Evolutionary conservation across 2,888 invertebrate genomes (phyloP).

Genomic region (Diplolepis rosae): DNA sequence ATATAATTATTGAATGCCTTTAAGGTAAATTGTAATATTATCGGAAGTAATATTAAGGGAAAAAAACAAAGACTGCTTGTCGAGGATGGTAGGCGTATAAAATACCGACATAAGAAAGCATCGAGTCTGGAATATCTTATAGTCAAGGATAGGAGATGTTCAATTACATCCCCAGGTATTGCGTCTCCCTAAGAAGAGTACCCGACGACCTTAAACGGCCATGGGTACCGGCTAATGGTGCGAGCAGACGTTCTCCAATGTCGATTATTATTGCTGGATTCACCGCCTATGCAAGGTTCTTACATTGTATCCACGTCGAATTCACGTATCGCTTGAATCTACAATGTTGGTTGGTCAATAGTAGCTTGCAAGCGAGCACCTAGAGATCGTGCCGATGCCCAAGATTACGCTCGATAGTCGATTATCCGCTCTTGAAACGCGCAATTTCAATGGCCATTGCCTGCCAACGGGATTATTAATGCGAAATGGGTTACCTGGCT

Average conservation of each 20-base stretch:
- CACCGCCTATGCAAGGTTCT: not conserved
- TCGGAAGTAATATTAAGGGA: too few species aligned
- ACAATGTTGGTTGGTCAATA: conserved; percentile 31
- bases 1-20: too few species aligned
- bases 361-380: conserved; percentile 21
- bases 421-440: conserved; percentile 54
- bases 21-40: too few species aligned
- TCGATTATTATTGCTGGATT: conserved; percentile 16
- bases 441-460: conserved; percentile 59
- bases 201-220: conserved; percentile 27
- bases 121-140: not conserved
- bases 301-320: conserved; percentile 27
- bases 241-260: conserved; percentile 20
- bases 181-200: not conserved
- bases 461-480: conserved; percentile 65
- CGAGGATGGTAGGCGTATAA: too few species aligned
- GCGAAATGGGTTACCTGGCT: conserved; percentile 60
- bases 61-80: too few species aligned
- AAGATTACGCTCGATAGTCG: conserved; percentile 56
- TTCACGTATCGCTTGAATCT: conserved; percentile 29
- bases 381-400: conserved; percentile 42
- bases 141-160: conserved; percentile 14
- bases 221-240: conserved; percentile 20
- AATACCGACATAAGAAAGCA: not conserved
- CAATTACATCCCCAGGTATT: conserved; percentile 13